A percentile compares a stretch with the other conserved stretches of the same genome.
Conservation (phyloP, 2,113 vertebrate species). For the Callocephalon fimbriatum region DNA sequence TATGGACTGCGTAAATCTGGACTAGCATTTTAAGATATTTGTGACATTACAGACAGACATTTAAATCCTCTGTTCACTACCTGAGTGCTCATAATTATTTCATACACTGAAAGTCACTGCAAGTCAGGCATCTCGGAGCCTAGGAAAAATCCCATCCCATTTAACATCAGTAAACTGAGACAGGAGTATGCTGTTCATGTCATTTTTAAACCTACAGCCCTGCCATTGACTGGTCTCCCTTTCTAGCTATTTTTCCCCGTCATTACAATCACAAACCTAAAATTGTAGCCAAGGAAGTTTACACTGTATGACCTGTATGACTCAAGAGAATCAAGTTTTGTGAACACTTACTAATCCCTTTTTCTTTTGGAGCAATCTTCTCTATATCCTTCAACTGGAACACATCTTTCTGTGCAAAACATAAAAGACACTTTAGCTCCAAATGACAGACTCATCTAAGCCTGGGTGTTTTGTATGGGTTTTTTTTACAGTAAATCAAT, state of each 20-base stretch:
- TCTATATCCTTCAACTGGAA: conserved; percentile 98
- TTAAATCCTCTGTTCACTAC: background rate
- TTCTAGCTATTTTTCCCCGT: background rate
- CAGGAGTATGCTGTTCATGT: background rate
- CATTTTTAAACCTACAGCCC: background rate
- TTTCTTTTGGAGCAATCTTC: conserved; percentile 96
- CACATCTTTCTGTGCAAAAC: conserved; percentile 91
- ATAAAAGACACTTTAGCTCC: background rate
- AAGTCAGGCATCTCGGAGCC: background rate
- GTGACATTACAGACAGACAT: background rate
- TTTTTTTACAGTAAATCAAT: background rate
- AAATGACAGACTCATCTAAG: background rate
- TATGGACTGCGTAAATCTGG: background rate
- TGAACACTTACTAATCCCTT: conserved; percentile 93
- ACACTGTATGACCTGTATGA: background rate
- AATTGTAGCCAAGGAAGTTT: background rate
- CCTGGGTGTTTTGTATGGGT: background rate
- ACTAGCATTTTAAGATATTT: background rate
- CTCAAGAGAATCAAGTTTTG: background rate
- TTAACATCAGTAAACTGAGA: background rate
- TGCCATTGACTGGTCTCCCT: background rate
- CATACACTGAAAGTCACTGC: background rate
- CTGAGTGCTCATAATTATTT: background rate
- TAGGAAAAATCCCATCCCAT: background rate
- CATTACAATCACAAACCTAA: background rate